phyloP scores from a whole-genome alignment of 2,888 invertebrate genomes.

The Lepetodrilus schrolli region DNA sequence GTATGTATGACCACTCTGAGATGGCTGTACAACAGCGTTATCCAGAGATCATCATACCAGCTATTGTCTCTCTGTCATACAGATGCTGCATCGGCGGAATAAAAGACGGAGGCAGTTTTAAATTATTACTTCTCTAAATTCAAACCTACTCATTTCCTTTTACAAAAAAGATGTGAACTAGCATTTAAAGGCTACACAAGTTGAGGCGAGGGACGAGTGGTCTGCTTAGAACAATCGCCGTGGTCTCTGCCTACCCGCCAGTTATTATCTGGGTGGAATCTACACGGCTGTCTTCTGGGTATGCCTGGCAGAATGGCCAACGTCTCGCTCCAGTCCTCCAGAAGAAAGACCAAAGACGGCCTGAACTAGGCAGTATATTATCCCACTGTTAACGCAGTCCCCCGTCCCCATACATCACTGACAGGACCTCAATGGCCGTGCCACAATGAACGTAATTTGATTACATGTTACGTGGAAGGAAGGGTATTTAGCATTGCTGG shows the following conservation, averaged over 20 bases:
- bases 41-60: too few relatives aligned
- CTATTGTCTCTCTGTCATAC: background rate
- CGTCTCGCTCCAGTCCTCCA: background rate
- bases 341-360: constrained; percentile 5
- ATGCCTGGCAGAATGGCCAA: background rate
- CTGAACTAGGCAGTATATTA: constrained; percentile 5
- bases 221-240: background rate
- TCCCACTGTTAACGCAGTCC: constrained; percentile 9
- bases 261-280: constrained; percentile 2
- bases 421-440: background rate
- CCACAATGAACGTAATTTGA: constrained; percentile 13
- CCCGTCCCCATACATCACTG: constrained; percentile 17
- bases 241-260: background rate
- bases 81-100: background rate
- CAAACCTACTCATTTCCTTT: constrained; percentile 13
- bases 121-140: constrained; percentile 20
- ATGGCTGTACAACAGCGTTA: too few relatives aligned
- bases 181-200: constrained; percentile 20
- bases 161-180: background rate
- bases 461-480: constrained; percentile 9
- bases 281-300: background rate
- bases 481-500: constrained; percentile 8
- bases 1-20: too few relatives aligned
- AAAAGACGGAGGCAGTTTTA: background rate
- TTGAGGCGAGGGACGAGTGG: background rate